A percentile compares a stretch with the other conserved stretches of the same genome.
These are phyloP conservation scores for Eupleurogrammus muticus DNA, from an alignment of 2,797 vertebrate genomes.

Conservation along the genomic window DNA sequence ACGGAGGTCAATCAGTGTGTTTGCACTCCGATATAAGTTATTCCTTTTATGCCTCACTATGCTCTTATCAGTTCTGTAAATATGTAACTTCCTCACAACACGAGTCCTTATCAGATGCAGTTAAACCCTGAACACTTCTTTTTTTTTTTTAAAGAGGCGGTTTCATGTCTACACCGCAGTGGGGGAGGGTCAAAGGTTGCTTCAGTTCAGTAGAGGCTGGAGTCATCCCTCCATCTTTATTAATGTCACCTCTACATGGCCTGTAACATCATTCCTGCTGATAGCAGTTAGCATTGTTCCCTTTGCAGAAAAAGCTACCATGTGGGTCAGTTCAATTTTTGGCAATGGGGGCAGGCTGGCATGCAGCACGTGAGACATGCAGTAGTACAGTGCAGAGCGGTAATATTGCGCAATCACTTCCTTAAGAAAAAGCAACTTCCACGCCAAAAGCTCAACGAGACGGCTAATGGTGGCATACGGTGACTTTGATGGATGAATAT, in stretches of 20 bases:
- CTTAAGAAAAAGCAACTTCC: conserved; percentile 50
- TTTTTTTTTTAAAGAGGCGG: conserved; percentile 27
- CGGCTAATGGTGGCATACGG: conserved; percentile 29
- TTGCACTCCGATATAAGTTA: not conserved
- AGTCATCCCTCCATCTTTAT: conserved; percentile 48
- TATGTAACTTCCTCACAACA: conserved; percentile 53
- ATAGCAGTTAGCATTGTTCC: conserved; percentile 40
- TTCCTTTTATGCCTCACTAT: conserved; percentile 11
- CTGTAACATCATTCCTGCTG: conserved; percentile 51
- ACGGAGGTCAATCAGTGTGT: conserved; percentile 2
- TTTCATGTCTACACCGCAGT: conserved; percentile 39
- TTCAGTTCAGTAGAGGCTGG: conserved; percentile 20
- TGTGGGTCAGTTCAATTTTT: conserved; percentile 40
- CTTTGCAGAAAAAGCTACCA: conserved; percentile 20
- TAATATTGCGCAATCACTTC: conserved; percentile 4
- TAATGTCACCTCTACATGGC: conserved; percentile 38
- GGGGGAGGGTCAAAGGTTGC: conserved; percentile 62
- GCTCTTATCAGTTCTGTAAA: conserved; percentile 62
- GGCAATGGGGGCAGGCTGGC: conserved; percentile 16
- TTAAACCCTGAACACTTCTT: conserved; percentile 48
- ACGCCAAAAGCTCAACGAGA: conserved; percentile 7
- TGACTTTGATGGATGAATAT: conserved; percentile 38
- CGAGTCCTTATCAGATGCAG: conserved; percentile 52
- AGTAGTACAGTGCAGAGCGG: not conserved
- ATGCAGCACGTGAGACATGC: conserved; percentile 19